Conservation (phyloP, 2,888 invertebrate species). For the Eristalis arbustorum region DNA sequence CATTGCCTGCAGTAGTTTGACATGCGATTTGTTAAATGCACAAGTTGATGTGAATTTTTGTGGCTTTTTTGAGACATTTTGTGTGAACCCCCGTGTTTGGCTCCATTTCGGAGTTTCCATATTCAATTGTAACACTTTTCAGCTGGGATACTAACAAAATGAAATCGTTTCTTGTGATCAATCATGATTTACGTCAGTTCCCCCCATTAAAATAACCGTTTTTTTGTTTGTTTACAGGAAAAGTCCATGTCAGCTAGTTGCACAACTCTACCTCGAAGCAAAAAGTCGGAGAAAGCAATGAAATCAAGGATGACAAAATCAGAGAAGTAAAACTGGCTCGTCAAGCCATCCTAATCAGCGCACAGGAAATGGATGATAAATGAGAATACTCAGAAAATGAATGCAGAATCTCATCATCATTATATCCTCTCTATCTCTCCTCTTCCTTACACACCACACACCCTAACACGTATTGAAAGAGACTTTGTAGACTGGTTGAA, state of each 20-base stretch:
- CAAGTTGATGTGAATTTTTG: neutral
- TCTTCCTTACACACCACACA: neutral
- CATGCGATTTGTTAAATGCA: neutral
- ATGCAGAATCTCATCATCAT: slow-evolving; percentile 5
- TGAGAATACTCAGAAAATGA: neutral
- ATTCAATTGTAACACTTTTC: neutral
- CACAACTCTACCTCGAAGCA: slow-evolving; percentile 79
- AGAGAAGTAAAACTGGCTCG: slow-evolving; percentile 62
- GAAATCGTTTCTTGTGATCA: neutral
- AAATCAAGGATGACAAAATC: slow-evolving; percentile 70
- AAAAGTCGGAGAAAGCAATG: slow-evolving; percentile 77
- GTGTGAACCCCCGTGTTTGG: neutral
- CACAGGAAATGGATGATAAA: slow-evolving; percentile 25
- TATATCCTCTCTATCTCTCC: slow-evolving; percentile 41
- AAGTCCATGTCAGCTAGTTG: slow-evolving; percentile 79
- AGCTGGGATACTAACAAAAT: neutral
- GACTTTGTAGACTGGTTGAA: slow-evolving; percentile 63
- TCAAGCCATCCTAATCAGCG: slow-evolving; percentile 27
- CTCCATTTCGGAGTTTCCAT: neutral
- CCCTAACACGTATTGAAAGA: slow-evolving; percentile 58
- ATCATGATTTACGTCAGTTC: neutral
- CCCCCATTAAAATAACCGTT: neutral
- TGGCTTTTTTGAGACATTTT: neutral
- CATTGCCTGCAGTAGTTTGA: slow-evolving; percentile 42
- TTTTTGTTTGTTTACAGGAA: slow-evolving; percentile 74